Percentiles rank a stretch among this genome's conserved stretches.
These are phyloP conservation scores for Drosophila macrospina DNA, from an alignment of 2,888 invertebrate genomes.

Conservation along the genomic window DNA sequence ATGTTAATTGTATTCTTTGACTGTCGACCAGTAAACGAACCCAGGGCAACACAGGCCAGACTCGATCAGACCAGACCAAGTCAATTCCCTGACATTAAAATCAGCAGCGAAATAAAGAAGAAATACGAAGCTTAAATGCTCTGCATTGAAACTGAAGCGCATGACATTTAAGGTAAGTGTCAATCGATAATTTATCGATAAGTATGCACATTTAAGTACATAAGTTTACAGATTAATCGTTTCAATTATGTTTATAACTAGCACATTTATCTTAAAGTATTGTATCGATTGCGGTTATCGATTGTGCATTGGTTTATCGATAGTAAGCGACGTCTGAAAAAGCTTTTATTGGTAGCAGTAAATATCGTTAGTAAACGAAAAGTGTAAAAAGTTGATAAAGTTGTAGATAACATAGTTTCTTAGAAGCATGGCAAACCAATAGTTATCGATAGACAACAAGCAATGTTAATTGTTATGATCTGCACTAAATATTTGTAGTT, in stretches of 20 bases:
- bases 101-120: neutral
- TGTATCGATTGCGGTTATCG: too few relatives aligned
- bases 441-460: too few relatives aligned
- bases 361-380: too few relatives aligned
- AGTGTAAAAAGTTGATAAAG: too few relatives aligned
- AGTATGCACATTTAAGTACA: neutral
- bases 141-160: neutral
- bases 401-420: too few relatives aligned
- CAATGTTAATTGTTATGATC: too few relatives aligned
- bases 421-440: too few relatives aligned
- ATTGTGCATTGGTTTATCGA: neutral
- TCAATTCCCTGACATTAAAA: conserved; percentile 2
- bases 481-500: too few relatives aligned
- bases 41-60: conserved; percentile 13
- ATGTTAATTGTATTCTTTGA: conserved; percentile 79
- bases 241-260: neutral
- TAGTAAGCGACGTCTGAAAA: neutral
- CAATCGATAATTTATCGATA: neutral
- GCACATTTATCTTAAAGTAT: too few relatives aligned
- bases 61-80: conserved; percentile 10
- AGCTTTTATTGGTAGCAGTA: too few relatives aligned
- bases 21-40: conserved; percentile 53
- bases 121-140: conserved; percentile 17
- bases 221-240: neutral
- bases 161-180: neutral